Evolutionary conservation across 1,140 invertebrate species (phyloP), one percentile per base, ranked within the genome.

Genomic region (Olivierus martensii): DNA sequence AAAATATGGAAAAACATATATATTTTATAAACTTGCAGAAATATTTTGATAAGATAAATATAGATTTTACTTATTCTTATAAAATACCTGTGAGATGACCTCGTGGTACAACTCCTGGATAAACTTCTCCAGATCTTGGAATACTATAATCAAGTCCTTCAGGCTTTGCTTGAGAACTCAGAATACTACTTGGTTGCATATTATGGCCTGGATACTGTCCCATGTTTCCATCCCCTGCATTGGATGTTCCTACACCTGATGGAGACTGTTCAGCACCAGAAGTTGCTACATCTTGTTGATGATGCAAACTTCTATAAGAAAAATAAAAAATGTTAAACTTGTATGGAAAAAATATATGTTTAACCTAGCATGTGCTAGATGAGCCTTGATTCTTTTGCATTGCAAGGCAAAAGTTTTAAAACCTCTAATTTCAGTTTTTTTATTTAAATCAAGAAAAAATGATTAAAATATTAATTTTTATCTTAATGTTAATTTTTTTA

Each of bases 131-230:
- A 70, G 51, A 66, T 18, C 79, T 67, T 60, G 83, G 81, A 56
- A 84, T 66, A 46, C 81, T 81, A 65, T 86, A 86, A 71, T 87
- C 83, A 21, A 84, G 67, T 9, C 60, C 60, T 56, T 61, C 60
- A 68, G 71, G 52, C 68, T 62, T 45, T 37, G 50, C 36, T 12
- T 60, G 52, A 46, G 52, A 22, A 18, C 51, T 45, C 11, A 57
- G 39, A 46, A 55, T 54, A 39, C 51, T 51, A 34, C 52, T 51
- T 5, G 56, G 55, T 51, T 60, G 62, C 49, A 60, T 44, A 19
- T 42, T 19, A 47, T 60, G 59, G 44, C 47, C 53, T 28, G 28
- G 28, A 39, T 61, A 61, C 28, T 61, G 57, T 41, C 49, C 50
- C 53, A 61, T 52, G 18, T 46, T 38, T 39, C 28, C 37, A 43